Percentiles rank a stretch among this genome's conserved stretches.
Evolutionary conservation across 2,113 vertebrate species (phyloP).

Genomic region (Genyomyrus donnyi): DNA sequence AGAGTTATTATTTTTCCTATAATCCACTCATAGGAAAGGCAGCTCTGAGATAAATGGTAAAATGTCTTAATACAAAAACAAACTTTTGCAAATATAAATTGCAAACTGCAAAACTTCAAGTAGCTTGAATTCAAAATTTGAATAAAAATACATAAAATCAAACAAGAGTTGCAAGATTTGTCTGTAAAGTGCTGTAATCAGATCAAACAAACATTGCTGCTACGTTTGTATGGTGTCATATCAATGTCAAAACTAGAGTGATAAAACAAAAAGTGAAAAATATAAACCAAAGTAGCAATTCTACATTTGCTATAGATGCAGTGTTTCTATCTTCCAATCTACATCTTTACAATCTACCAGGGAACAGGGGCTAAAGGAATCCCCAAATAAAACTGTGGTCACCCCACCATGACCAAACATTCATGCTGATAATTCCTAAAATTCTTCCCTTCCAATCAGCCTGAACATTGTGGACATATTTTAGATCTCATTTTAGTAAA

Average conservation of each 20-base stretch:
- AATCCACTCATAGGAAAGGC: neutral
- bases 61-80: neutral
- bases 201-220: neutral
- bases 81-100: neutral
- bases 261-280: neutral
- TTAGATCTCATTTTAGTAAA: neutral
- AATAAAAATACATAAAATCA: neutral
- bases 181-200: neutral
- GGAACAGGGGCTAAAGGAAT: neutral
- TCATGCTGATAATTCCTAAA: neutral
- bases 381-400: neutral
- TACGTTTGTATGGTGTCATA: neutral
- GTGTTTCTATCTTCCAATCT: neutral
- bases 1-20: neutral
- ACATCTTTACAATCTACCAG: neutral
- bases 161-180: neutral
- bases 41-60: neutral
- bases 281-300: neutral
- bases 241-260: neutral
- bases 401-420: neutral
- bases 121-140: neutral
- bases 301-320: neutral
- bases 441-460: neutral
- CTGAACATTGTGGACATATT: neutral
- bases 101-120: neutral